These are phyloP conservation scores for Drosophila kohkoa DNA, from an alignment of 1,140 invertebrate species.

Conservation along the genomic window DNA sequence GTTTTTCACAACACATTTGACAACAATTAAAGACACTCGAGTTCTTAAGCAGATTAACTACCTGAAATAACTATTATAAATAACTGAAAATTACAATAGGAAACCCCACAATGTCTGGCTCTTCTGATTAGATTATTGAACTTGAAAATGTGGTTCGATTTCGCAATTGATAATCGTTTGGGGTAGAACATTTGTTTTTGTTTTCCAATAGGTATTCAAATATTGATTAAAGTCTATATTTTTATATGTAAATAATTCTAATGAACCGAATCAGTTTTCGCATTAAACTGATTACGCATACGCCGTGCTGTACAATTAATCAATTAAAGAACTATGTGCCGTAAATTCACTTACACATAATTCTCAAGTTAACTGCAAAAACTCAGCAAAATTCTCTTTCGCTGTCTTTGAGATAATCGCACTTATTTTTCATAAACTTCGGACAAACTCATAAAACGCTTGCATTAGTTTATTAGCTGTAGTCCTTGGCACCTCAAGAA, in stretches of 20 bases:
- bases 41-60: not conserved
- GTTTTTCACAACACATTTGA: not conserved
- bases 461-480: constrained; percentile 30
- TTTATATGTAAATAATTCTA: too few relatives aligned
- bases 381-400: not conserved
- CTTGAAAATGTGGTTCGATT: not conserved
- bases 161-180: not conserved
- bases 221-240: not conserved
- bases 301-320: not conserved
- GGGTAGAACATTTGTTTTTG: not conserved
- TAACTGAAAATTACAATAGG: not conserved
- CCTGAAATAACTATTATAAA: not conserved
- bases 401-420: not conserved
- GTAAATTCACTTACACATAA: not conserved
- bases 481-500: constrained; percentile 33
- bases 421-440: not conserved
- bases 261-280: not conserved
- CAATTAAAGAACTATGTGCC: not conserved
- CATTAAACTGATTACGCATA: not conserved
- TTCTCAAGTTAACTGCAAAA: too few relatives aligned
- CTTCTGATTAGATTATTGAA: not conserved
- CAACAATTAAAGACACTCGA: not conserved
- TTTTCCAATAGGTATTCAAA: not conserved
- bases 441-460: constrained; percentile 20
- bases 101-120: not conserved